These are phyloP conservation scores for Trichogramma evanescens DNA, from an alignment of 2,888 invertebrate species.

Conservation along the genomic window DNA sequence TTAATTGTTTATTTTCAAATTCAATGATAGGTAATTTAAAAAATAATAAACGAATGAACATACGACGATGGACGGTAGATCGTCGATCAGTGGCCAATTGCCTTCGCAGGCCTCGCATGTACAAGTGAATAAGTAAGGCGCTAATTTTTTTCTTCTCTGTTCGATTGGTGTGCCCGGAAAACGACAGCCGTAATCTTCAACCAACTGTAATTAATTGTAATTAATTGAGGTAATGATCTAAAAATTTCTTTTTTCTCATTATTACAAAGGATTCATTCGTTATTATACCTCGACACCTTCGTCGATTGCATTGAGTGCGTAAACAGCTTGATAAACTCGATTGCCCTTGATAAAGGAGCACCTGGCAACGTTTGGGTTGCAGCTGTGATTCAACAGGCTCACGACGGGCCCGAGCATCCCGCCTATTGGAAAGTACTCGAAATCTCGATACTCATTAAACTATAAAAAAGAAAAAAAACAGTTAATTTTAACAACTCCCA, in stretches of 20 bases:
- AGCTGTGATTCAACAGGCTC: constrained; percentile 81
- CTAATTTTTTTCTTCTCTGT: too few species aligned
- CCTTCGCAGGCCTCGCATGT: too few species aligned
- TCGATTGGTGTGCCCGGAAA: too few species aligned
- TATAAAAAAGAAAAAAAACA: background rate
- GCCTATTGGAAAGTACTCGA: constrained; percentile 50
- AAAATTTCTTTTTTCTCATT: too few species aligned
- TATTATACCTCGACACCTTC: constrained; percentile 57
- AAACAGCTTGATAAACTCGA: constrained; percentile 47
- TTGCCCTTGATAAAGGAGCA: constrained; percentile 44
- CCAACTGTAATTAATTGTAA: background rate
- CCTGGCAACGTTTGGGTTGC: constrained; percentile 73
- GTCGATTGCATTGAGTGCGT: constrained; percentile 61
- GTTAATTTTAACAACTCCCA: background rate
- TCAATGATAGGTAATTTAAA: too few species aligned
- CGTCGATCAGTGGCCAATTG: too few species aligned
- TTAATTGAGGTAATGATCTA: background rate
- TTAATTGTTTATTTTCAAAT: background rate
- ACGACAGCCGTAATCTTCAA: too few species aligned
- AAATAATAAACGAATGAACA: background rate
- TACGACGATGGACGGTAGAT: too few species aligned
- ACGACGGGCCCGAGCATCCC: constrained; percentile 70
- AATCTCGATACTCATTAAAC: constrained; percentile 26
- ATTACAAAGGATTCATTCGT: background rate
- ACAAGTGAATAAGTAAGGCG: too few species aligned